phyloP scores from a whole-genome alignment of 2,113 vertebrate species.

The Tor tambroides region DNA sequence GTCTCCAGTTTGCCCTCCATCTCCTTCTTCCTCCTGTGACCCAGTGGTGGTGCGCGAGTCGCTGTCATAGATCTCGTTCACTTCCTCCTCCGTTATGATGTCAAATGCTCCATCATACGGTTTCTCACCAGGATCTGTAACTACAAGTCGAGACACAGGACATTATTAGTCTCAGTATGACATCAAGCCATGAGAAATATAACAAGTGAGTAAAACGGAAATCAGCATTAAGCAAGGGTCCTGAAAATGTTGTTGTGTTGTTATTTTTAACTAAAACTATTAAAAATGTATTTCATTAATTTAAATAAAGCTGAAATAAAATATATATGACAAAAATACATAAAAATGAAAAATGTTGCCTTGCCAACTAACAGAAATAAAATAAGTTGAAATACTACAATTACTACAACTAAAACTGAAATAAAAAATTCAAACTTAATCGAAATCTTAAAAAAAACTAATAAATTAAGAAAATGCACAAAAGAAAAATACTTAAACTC shows the following conservation, averaged over 20 bases:
- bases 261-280: no score
- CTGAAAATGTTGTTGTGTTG: no score
- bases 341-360: no score
- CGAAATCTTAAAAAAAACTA: no score
- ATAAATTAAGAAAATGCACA: no score
- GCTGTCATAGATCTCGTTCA: conserved; percentile 87
- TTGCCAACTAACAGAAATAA: neutral
- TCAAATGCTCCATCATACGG: conserved; percentile 86
- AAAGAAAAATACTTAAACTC: no score
- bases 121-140: conserved; percentile 69
- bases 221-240: no score
- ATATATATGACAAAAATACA: no score
- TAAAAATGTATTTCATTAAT: no score
- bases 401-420: neutral
- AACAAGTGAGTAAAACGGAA: no score
- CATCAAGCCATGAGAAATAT: neutral
- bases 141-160: conserved; percentile 57
- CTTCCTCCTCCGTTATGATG: conserved; percentile 95
- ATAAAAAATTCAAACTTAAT: neutral
- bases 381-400: neutral
- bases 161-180: neutral
- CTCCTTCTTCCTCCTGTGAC: conserved; percentile 74
- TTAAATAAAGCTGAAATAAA: no score
- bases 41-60: conserved; percentile 78
- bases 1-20: conserved; percentile 74